Base-by-base conservation (phyloP, 2,888 invertebrate genomes). In the Lordiphosa andalusiaca region DNA sequence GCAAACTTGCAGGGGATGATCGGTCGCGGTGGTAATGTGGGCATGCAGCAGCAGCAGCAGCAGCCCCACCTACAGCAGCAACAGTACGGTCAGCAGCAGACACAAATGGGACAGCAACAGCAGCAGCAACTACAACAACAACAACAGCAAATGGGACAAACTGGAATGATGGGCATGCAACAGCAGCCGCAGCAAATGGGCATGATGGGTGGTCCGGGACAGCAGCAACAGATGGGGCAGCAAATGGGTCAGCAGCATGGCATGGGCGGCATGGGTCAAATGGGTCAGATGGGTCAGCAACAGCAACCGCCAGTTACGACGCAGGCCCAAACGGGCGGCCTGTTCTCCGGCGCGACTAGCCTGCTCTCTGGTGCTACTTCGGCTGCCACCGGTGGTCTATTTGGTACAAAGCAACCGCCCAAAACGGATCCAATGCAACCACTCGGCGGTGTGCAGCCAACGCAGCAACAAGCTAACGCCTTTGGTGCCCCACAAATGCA, bases 361-460 rank as follows among this genome's bases (percentile, higher is more conserved):
- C 86, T 90, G 80, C 84, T 90, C 59, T 90, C 89, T 84, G 90
- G 90, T 83, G 89, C 90, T 83, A 89, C 90, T 78, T 88, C 89
- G 86, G 89, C 90, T 86, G 90, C 90, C 77, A 89, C 89, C 67
- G 89, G 90, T 84, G 89, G 90, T 84, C 82, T 90, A 83, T 90
- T 90, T 87, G 88, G 89, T 69, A 86, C 86, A 54, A 89, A 90
- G 71, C 88, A 89, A 83, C 89, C 89, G 74, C 87, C 90, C 68
- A 87, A 89, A 77, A 90, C 90, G 72, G 91, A 91, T 69, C 89
- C 90, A 84, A 91, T 90, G 88, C 91, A 88, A 90, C 92, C 90
- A 86, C 90, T 84, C 86, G 90, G 83, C 59, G 84, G 85, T 84
- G 85, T 74, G 80, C 89, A 89, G 84, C 88, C 88, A 77, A 83